Base-by-base conservation (phyloP, 2,888 invertebrate species). In the Eupithecia inturbata region DNA sequence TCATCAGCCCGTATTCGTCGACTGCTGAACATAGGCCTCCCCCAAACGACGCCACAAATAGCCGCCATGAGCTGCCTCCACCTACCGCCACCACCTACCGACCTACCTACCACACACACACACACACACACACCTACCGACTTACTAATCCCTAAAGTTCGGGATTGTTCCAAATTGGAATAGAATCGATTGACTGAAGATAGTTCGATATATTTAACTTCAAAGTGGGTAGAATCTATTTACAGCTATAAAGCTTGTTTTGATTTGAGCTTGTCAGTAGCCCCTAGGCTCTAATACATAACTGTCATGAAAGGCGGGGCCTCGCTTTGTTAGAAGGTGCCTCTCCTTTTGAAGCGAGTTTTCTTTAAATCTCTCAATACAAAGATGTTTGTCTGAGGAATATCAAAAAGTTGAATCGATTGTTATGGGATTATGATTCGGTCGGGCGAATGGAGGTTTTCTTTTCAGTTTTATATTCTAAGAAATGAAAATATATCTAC, bases 351-450 rank as follows among this genome's bases (percentile, higher is more conserved):
- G 80, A 80, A 79, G 70, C 68, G 77, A 78, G 66, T 77, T 81
- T 79, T 77, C 79, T 81, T 83, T 83, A 81, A 83, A 83, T 77
- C 80, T 78, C 77, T 78, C 77, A 70, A 74, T 81, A 80, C 31
- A 78, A 77, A 72, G 81, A 79, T 77, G 79, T 82, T 80, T 80
- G 81, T 81, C 85, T 84, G 80, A 83, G 82, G 82, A 85, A 85
- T 84, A 82, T 83, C 81, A 83, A 85, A 85, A 82, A 16, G 67
- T 83, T 80, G 83, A 82, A 85, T 85, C 81, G 83, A 83, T 84
- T 84, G 84, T 84, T 82, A 84, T 7, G 62, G 19, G 36, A 19
- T 60, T 60, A 28, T 31, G 62, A 31, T 62, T 62, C 31, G 31
- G 62, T 62, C 31, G 28, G 12, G 62, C 1, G 19, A 62, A 60